Percentiles rank a stretch among this genome's conserved stretches.
These are phyloP conservation scores for Ophion slaviceki DNA, from an alignment of 2,888 invertebrate genomes.

Conservation along the genomic window DNA sequence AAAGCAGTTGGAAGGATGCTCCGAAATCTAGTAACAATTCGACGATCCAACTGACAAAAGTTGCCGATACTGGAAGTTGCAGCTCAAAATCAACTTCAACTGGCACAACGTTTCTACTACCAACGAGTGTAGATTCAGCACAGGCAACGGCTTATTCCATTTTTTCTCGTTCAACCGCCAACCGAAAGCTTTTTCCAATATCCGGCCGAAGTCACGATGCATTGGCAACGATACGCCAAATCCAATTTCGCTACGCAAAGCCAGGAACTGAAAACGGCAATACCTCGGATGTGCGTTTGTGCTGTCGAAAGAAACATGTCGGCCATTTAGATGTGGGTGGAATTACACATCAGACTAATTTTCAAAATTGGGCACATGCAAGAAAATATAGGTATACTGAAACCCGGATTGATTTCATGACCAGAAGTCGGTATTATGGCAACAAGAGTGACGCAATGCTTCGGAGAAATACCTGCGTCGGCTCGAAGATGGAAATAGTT, in stretches of 20 bases:
- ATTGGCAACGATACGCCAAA: slow-evolving; percentile 19
- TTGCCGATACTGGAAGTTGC: too few species aligned
- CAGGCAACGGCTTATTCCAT: too few species aligned
- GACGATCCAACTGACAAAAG: too few species aligned
- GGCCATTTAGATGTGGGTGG: slow-evolving; percentile 26
- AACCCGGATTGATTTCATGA: not conserved
- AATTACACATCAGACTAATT: slow-evolving; percentile 37
- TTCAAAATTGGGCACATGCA: slow-evolving; percentile 26
- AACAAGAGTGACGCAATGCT: slow-evolving; percentile 9
- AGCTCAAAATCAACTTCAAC: too few species aligned
- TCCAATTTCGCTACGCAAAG: not conserved
- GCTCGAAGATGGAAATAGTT: slow-evolving; percentile 13
- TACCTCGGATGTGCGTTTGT: slow-evolving; percentile 21
- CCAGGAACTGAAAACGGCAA: slow-evolving; percentile 14
- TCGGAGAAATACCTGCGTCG: slow-evolving; percentile 20
- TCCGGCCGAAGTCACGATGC: slow-evolving; percentile 66
- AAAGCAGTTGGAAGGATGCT: too few species aligned
- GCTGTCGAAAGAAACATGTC: slow-evolving; percentile 4
- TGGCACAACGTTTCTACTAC: too few species aligned
- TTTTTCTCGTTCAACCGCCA: slow-evolving; percentile 44
- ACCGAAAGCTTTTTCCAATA: slow-evolving; percentile 79
- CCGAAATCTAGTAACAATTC: too few species aligned
- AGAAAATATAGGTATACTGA: slow-evolving; percentile 38
- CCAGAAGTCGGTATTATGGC: slow-evolving; percentile 17
- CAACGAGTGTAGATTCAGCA: too few species aligned